Evolutionary conservation across 2,113 vertebrate genomes (phyloP), one percentile per base, ranked within the genome.

Genomic region (Oceanites oceanicus): DNA sequence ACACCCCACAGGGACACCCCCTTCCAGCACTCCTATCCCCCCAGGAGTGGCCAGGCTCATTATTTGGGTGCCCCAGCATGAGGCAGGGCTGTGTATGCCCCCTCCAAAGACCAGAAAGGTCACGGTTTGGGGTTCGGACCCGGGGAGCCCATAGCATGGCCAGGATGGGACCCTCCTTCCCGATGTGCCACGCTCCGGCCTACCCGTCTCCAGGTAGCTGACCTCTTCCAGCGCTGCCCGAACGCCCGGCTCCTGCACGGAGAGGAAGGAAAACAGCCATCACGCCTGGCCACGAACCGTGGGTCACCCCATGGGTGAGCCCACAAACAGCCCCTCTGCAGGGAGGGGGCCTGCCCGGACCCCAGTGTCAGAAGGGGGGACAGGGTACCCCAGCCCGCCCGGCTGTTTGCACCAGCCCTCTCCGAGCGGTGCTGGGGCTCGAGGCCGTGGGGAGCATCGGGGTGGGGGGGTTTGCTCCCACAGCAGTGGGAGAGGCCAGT

Each of bases 81-180:
- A 32, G 42, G 25, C 49, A 56, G 40, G n/a, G 47, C 70, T 61
- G 30, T 38, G 32, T 6, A 12, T 11, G 36, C 2, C n/a, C 55
- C 29, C 32, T 11, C 44, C 23, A 29, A 29, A 38, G 34, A 38
- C 5, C 34, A 17, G 15, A 36, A 27, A 32, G 55, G 47, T 23
- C 25, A 4, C 0, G 0, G 32, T 23, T 32, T 25, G 42, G n/a
- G 30, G 7, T 26, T 9, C 6, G 42, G 42, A 18, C 1, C 4
- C 8, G 1, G 16, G 50, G 11, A 44, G 9, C 32, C 59, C 55
- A 27, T 4, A 13, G 27, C 49, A 40, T 0, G 2, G 16, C 20
- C 4, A 2, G 30, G 47, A 40, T 19, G 30, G 73, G 30, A 55
- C 40, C 78, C 19, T 34, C 29, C 40, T 9, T 16, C 59, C 71